Conservation (phyloP, 2,888 invertebrate species). For the Lithophane ornitopus region DNA sequence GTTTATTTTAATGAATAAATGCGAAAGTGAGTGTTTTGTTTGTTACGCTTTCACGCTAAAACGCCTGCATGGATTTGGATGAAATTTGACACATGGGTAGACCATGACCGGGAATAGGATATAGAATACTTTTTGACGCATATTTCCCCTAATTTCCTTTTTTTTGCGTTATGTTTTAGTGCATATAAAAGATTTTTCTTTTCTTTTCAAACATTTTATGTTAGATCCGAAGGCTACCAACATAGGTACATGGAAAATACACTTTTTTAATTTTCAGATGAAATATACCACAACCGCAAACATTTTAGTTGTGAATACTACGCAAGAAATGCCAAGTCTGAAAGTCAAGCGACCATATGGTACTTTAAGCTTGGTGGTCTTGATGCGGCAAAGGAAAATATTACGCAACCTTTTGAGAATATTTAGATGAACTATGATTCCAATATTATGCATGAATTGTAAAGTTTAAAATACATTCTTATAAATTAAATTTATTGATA, state of each 20-base stretch:
- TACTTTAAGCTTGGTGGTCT: slow-evolving; percentile 32
- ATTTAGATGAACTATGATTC: neutral
- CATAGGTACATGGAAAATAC: neutral
- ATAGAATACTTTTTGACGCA: too few relatives aligned
- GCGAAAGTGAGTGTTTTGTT: too few relatives aligned
- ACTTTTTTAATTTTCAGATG: slow-evolving; percentile 44
- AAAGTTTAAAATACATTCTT: neutral
- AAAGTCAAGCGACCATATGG: slow-evolving; percentile 30
- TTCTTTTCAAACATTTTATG: neutral
- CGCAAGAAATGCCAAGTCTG: neutral
- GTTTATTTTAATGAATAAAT: too few relatives aligned
- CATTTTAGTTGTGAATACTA: slow-evolving; percentile 41
- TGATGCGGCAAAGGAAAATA: neutral
- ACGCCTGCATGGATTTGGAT: too few relatives aligned
- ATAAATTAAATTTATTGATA: neutral
- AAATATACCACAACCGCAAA: slow-evolving; percentile 50
- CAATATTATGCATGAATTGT: neutral
- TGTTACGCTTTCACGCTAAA: too few relatives aligned
- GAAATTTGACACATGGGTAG: too few relatives aligned
- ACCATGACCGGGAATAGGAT: too few relatives aligned
- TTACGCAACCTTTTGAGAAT: slow-evolving; percentile 15
- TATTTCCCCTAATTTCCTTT: neutral
- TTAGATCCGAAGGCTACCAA: neutral
- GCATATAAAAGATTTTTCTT: too few relatives aligned
- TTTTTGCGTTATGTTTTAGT: neutral